These are phyloP conservation scores for Decapterus maruadsi DNA, from an alignment of 2,797 vertebrate genomes.

Conservation along the genomic window DNA sequence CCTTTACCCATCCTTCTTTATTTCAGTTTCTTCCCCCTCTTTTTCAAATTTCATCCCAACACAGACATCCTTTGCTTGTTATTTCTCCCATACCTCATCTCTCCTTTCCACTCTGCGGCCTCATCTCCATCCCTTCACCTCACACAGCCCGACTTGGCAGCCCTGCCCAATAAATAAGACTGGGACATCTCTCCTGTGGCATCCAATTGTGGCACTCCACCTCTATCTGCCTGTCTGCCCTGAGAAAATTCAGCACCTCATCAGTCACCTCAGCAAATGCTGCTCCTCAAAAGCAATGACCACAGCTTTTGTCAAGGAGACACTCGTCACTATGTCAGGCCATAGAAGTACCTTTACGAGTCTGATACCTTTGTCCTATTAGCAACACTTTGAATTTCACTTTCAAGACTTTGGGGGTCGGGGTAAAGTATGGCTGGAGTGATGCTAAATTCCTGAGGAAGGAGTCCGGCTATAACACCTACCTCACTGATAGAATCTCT, in stretches of 20 bases:
- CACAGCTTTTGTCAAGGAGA: conserved; percentile 26
- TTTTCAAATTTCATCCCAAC: conserved; percentile 13
- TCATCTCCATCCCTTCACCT: conserved; percentile 40
- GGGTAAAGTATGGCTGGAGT: too few relatives aligned
- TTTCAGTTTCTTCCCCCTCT: conserved; percentile 12
- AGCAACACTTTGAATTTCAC: neutral
- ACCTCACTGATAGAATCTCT: too few relatives aligned
- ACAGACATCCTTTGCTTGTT: conserved; percentile 1
- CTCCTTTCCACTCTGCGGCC: conserved; percentile 13
- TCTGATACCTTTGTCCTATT: neutral
- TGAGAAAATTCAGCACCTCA: conserved; percentile 37
- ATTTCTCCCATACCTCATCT: conserved; percentile 6
- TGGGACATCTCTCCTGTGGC: conserved; percentile 55
- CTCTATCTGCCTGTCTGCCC: conserved; percentile 46
- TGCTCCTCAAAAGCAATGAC: conserved; percentile 38
- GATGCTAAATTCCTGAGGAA: too few relatives aligned
- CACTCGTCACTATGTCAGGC: conserved; percentile 2
- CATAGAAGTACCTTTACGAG: neutral
- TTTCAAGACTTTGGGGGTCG: too few relatives aligned
- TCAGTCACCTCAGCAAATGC: conserved; percentile 47
- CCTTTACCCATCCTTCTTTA: conserved; percentile 6
- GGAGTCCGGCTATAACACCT: too few relatives aligned
- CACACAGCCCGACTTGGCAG: conserved; percentile 44
- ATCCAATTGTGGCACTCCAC: conserved; percentile 52
- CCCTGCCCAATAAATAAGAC: conserved; percentile 68